Evolutionary conservation across 2,797 vertebrate genomes (phyloP).

Genomic region (Coendou prehensilis): DNA sequence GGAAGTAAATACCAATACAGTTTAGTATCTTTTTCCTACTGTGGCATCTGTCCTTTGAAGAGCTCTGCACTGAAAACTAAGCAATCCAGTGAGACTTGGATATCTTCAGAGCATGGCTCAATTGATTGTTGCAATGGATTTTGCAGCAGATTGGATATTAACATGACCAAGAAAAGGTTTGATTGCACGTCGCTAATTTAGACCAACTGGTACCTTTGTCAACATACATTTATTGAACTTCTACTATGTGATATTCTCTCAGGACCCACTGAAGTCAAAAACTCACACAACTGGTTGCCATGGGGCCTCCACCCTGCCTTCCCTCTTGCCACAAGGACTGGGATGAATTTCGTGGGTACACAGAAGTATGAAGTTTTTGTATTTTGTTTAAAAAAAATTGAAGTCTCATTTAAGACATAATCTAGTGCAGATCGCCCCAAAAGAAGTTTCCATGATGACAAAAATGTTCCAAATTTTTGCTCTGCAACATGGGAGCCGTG

Average conservation of each 20-base stretch:
- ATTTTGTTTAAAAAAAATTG: neutral
- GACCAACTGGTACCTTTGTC: slow-evolving; percentile 60
- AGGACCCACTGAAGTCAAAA: neutral
- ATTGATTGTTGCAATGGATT: slow-evolving; percentile 71
- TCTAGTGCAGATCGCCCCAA: neutral
- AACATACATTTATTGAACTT: slow-evolving; percentile 60
- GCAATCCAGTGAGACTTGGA: slow-evolving; percentile 48
- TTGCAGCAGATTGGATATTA: slow-evolving; percentile 72
- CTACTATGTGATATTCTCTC: neutral
- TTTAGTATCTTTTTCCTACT: slow-evolving; percentile 65
- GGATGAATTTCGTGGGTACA: neutral
- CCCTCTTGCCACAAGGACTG: neutral
- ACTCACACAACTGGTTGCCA: neutral
- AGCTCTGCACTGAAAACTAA: slow-evolving; percentile 58
- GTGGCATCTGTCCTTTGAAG: slow-evolving; percentile 68
- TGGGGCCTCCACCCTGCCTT: neutral
- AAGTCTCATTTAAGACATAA: neutral
- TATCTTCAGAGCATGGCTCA: slow-evolving; percentile 24
- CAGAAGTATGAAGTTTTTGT: neutral
- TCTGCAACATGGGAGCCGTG: neutral
- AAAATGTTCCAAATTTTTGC: neutral
- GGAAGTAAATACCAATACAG: slow-evolving; percentile 65
- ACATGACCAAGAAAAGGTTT: slow-evolving; percentile 67
- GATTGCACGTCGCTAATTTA: slow-evolving; percentile 67
- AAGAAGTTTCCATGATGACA: slow-evolving; percentile 1